Percentiles rank a stretch among this genome's conserved stretches.
Evolutionary conservation across 1,140 invertebrate genomes (phyloP).

Genomic region (Drosophila micromelanica): DNA sequence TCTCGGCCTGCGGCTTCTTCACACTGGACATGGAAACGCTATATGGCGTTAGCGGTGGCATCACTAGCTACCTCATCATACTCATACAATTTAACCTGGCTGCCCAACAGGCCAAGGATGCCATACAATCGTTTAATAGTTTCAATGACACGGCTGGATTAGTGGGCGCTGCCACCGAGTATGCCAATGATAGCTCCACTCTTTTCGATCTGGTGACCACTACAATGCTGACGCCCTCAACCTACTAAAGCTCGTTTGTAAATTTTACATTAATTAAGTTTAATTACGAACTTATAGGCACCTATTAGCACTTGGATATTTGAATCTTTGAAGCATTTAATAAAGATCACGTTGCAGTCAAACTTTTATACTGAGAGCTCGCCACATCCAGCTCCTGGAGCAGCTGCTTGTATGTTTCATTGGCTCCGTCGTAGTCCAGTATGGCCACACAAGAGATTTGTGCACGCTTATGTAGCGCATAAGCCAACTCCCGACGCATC

Average conservation of each 20-base stretch:
- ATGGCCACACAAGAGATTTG: conserved; percentile 75
- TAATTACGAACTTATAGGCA: conserved; percentile 25
- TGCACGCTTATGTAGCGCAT: conserved; percentile 67
- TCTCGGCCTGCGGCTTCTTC: conserved; percentile 83
- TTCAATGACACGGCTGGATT: conserved; percentile 68
- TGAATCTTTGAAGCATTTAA: conserved; percentile 38
- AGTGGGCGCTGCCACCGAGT: conserved; percentile 60
- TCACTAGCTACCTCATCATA: conserved; percentile 83
- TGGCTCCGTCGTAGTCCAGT: conserved; percentile 74
- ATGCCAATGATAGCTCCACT: conserved; percentile 52
- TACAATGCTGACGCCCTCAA: conserved; percentile 58
- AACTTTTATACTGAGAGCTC: conserved; percentile 41
- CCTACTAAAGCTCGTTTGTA: conserved; percentile 16
- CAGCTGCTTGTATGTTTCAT: conserved; percentile 55
- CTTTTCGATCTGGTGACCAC: conserved; percentile 50
- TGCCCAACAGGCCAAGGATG: conserved; percentile 81
- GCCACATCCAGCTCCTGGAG: conserved; percentile 56
- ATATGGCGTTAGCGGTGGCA: conserved; percentile 82
- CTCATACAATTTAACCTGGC: conserved; percentile 84
- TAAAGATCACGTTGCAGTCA: conserved; percentile 58
- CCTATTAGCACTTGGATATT: conserved; percentile 41
- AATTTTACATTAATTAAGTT: conserved; percentile 5
- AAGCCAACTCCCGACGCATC: conserved; percentile 64
- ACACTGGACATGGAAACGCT: conserved; percentile 83
- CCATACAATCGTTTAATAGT: conserved; percentile 65